Percentiles rank a stretch among this genome's conserved stretches.
Conservation (phyloP, 2,888 invertebrate species). For the Teleiodes luculella region DNA sequence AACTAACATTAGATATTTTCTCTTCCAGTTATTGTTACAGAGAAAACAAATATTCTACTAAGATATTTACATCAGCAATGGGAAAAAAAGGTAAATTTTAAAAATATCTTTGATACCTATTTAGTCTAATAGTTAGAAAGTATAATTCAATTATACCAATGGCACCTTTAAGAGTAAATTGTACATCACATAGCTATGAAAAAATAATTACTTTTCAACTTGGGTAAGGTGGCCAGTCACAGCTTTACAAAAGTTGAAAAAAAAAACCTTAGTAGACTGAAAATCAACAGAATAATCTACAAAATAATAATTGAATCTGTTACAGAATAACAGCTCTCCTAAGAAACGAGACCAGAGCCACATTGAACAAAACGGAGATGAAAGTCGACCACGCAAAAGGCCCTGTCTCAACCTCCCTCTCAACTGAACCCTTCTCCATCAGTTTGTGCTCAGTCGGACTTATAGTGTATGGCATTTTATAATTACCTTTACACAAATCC, state of each 20-base stretch:
- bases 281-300: no score
- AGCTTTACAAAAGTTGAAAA: no score
- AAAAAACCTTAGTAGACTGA: no score
- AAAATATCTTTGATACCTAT: not conserved
- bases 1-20: not conserved
- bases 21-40: constrained; percentile 93
- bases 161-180: no score
- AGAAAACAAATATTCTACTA: constrained; percentile 95
- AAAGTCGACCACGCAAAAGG: constrained; percentile 78
- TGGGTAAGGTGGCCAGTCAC: no score
- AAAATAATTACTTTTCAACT: no score
- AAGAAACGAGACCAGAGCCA: constrained; percentile 80
- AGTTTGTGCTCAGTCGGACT: constrained; percentile 59
- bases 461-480: constrained; percentile 57
- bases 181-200: no score
- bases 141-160: no score
- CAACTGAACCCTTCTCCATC: constrained; percentile 46
- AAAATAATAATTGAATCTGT: no score
- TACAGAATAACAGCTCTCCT: constrained; percentile 76
- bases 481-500: constrained; percentile 51
- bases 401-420: constrained; percentile 73
- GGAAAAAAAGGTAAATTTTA: constrained; percentile 88
- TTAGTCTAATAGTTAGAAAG: no score
- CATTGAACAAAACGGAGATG: constrained; percentile 77
- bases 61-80: constrained; percentile 97